Conservation (phyloP, 92 coral and sea anemone species). For the Virgularia gustaviana region DNA sequence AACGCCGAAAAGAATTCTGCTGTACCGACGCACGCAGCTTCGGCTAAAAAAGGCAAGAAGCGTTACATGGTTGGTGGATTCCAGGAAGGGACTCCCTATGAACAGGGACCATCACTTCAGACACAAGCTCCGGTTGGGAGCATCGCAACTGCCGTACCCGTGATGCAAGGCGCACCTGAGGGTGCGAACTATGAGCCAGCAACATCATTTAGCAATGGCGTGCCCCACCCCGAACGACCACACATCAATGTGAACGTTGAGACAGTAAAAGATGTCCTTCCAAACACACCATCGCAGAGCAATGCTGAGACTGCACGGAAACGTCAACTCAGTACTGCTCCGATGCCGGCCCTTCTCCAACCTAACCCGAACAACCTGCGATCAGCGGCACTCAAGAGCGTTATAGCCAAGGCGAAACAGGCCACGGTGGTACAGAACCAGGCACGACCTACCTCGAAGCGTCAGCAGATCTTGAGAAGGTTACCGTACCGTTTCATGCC, state of each 20-base stretch:
- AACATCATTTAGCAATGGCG: neutral
- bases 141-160: neutral
- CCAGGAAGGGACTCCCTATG: neutral
- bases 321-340: slow-evolving; percentile 85
- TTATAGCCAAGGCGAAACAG: neutral
- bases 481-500: slow-evolving; percentile 87
- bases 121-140: neutral
- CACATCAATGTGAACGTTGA: slow-evolving; percentile 47
- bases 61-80: slow-evolving; percentile 17
- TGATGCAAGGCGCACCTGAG: neutral
- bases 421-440: neutral
- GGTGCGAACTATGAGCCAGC: neutral
- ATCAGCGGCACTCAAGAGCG: slow-evolving; percentile 5
- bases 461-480: slow-evolving; percentile 53
- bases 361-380: slow-evolving; percentile 16
- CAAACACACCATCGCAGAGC: neutral
- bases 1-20: slow-evolving; percentile 40
- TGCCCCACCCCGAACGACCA: slow-evolving; percentile 39
- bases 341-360: slow-evolving; percentile 39
- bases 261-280: slow-evolving; percentile 29
- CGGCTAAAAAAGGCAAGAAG: slow-evolving; percentile 1
- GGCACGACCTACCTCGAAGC: neutral
- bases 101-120: slow-evolving; percentile 3
- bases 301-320: slow-evolving; percentile 13
- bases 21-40: neutral